Evolutionary conservation across 2,888 invertebrate species (phyloP).

Genomic region (Drosophila prostipennis): DNA sequence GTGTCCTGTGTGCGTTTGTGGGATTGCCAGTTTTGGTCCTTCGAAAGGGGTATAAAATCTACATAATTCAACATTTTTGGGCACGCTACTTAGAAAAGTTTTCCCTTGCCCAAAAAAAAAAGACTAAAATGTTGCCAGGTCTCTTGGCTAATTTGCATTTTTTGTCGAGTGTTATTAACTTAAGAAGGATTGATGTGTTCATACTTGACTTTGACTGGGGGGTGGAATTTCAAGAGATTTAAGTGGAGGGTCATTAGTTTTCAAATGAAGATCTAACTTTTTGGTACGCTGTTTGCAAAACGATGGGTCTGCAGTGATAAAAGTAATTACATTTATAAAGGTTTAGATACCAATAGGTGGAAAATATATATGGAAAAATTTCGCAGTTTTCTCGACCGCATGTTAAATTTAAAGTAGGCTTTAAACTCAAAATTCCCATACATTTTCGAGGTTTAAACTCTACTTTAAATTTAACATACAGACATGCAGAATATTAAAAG

Average conservation of each 20-base stretch:
- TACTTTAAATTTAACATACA: no score
- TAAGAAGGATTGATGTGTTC: slow-evolving; percentile 26
- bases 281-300: not conserved
- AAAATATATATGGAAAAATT: no score
- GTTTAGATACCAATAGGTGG: no score
- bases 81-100: slow-evolving; percentile 30
- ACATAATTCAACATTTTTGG: slow-evolving; percentile 55
- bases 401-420: no score
- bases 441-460: no score
- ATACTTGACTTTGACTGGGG: not conserved
- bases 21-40: not conserved
- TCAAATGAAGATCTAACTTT: slow-evolving; percentile 9
- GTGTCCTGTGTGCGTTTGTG: slow-evolving; percentile 1
- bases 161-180: slow-evolving; percentile 12
- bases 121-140: slow-evolving; percentile 21
- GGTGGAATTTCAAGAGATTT: not conserved
- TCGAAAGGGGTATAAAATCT: slow-evolving; percentile 42
- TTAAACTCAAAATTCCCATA: no score
- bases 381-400: no score
- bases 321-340: not conserved
- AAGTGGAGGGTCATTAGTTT: slow-evolving; percentile 8
- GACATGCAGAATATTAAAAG: no score
- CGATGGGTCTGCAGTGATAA: not conserved
- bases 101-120: slow-evolving; percentile 22
- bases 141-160: slow-evolving; percentile 53